Base-by-base conservation (phyloP, 1,140 invertebrate genomes). In the Bombus superbus region DNA sequence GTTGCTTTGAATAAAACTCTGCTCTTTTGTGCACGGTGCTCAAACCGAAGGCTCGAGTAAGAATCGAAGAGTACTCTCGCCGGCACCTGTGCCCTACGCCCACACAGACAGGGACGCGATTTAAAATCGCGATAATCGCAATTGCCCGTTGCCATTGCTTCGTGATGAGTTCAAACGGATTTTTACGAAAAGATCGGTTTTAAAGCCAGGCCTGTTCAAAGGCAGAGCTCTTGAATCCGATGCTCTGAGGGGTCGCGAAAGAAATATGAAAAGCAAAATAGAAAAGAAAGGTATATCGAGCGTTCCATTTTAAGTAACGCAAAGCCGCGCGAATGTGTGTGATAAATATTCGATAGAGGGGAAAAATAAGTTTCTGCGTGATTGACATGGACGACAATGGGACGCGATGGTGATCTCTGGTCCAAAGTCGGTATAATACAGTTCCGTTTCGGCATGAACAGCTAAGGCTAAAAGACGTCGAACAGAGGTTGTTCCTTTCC, bases 271-370 rank as follows among this genome's bases (percentile, higher is more conserved):
- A 66, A 40, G 81, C 40, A 44, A 86, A 38, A 9, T 22, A 32
- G 1, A 1, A 40, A 4, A n/a, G 42, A 38, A 15, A n/a, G 11
- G 44, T 86, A 73, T 53, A 68, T 53, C 42, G 85, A n/a, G 73
- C 64, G 81, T 80, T 11, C 71, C 77, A 74, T 85, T 85, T 69
- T 18, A 40, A 42, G 62, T 57, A 69, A 47, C 86, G 62, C 68
- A 89, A 86, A 81, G 66, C 42, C 71, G 32, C 47, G 59, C 38
- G 74, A 81, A 86, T 40, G 74, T 68, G 84, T 72, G 81, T 80
- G 87, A 89, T 87, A 87, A 84, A 87, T 89, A 89, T 89, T 87
- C 85, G 80, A 84, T 87, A 53, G 47, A 62, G 64, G 35, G 32
- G 66, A 75, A 77, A 85, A 83, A 80, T 81, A 86, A 59, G 83